Evolutionary conservation across 1,140 invertebrate genomes (phyloP), one percentile per base, ranked within the genome.

Genomic region (Babylonia areolata): DNA sequence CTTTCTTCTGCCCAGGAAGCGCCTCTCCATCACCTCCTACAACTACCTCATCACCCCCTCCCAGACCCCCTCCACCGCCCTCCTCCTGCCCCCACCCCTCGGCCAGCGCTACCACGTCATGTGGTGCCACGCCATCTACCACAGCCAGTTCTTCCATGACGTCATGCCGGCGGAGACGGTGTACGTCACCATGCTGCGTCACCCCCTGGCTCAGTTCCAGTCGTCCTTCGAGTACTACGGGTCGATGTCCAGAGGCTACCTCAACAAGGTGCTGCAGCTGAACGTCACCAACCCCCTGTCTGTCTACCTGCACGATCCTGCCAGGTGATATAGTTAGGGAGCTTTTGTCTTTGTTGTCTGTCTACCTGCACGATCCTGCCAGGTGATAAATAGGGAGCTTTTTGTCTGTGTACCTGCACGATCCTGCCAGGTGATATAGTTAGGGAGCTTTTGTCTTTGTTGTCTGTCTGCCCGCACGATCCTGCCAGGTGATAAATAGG

Each of bases 101-200:
- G 77, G 81, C 2, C 28, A 86, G 35, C 54, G 73, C 31, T 90
- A 87, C 77, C 86, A 92, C 81, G 85, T 92, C 33, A 81, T 92
- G 71, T 89, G 86, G 81, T 89, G 90, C 77, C 91, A 92, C 71
- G 90, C 88, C 9, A 83, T 87, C 11, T 92, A 90, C 73, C 88
- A 89, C 75, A 51, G 84, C 23, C 84, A 54, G 2, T 86, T 85
- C n/a, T 89, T 90, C 83, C 51, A 79, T 9, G 39, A 37, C 31
- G 33, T 90, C 20, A 87, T 92, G 84, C 89, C 88, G 9, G 64
- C 69, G 12, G 75, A 81, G 2, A 87, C 84, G 11, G 81, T 85
- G 15, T 92, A 91, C 71, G 73, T 92, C 33, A 86, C 90, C 39
- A 88, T 90, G 51, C 28, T 92, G 20, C 51, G 91, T 20, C 82